phyloP scores from a whole-genome alignment of 1,140 invertebrate genomes.

The Fopius arisanus region DNA sequence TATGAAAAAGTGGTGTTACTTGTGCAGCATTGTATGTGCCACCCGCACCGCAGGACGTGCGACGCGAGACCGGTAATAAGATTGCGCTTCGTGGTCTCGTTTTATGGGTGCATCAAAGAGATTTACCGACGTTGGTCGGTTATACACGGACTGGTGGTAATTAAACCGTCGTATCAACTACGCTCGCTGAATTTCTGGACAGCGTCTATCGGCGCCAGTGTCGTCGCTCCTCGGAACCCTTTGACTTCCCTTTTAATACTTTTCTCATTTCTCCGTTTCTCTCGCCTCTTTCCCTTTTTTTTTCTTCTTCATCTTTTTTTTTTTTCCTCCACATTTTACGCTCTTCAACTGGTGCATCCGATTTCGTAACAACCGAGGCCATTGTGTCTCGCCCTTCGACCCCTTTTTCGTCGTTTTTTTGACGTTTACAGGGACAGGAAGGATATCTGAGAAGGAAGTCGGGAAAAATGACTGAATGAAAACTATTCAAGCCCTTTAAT shows the following conservation, averaged over 20 bases:
- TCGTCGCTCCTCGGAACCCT: conserved; percentile 25
- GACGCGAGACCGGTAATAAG: conserved; percentile 37
- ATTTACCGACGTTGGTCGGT: conserved; percentile 45
- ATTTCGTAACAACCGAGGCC: background rate
- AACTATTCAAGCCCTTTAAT: too few species aligned
- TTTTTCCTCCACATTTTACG: background rate
- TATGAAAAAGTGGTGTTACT: background rate
- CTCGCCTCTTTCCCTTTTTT: background rate
- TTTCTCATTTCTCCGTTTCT: conserved; percentile 1
- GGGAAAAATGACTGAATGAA: background rate
- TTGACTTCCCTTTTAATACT: conserved; percentile 23
- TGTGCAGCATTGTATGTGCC: conserved; percentile 4
- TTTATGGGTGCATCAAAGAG: conserved; percentile 47
- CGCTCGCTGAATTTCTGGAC: conserved; percentile 29
- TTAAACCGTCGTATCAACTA: conserved; percentile 42
- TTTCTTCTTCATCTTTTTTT: background rate
- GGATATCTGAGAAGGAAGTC: background rate
- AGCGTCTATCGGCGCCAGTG: conserved; percentile 32
- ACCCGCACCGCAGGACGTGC: conserved; percentile 21
- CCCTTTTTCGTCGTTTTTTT: background rate
- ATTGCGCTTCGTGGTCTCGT: conserved; percentile 20
- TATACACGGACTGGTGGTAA: conserved; percentile 35
- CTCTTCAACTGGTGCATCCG: conserved; percentile 7
- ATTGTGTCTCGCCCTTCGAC: background rate
- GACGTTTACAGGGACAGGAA: background rate